These are phyloP conservation scores for Sylvicola cinctus DNA, from an alignment of 2,888 invertebrate species.

Conservation along the genomic window DNA sequence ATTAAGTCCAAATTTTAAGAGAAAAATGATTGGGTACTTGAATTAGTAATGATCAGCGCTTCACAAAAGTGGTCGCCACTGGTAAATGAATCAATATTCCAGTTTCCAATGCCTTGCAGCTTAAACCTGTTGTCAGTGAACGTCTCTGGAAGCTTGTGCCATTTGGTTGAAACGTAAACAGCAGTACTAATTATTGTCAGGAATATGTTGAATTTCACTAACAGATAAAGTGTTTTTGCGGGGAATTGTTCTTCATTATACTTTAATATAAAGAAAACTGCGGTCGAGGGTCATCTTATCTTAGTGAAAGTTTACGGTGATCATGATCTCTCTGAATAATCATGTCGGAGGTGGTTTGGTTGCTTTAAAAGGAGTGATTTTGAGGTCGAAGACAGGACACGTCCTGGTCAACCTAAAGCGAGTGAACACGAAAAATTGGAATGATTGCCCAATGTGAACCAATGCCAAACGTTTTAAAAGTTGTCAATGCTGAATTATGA, in stretches of 20 bases:
- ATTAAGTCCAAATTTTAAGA: too few relatives aligned
- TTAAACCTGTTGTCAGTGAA: too few relatives aligned
- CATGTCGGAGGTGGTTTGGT: neutral
- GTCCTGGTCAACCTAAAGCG: neutral
- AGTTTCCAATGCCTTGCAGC: too few relatives aligned
- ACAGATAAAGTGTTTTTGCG: neutral
- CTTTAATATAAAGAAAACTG: neutral
- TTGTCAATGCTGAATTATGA: too few relatives aligned
- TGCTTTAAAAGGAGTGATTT: neutral
- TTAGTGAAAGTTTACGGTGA: neutral
- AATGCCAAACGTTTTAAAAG: too few relatives aligned
- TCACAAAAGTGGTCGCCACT: too few relatives aligned
- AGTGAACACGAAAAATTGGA: neutral
- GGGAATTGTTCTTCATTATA: neutral
- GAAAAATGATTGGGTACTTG: too few relatives aligned
- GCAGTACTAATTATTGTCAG: constrained; percentile 1
- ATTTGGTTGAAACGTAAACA: constrained; percentile 2
- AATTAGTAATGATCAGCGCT: too few relatives aligned
- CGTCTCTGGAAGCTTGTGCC: too few relatives aligned
- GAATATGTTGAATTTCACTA: neutral
- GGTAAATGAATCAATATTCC: too few relatives aligned
- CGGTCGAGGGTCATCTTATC: neutral
- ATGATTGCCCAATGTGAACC: too few relatives aligned
- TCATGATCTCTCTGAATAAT: neutral
- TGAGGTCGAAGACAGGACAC: neutral